Evolutionary conservation across 2,797 vertebrate species (phyloP).

Genomic region (Lithobates pipiens): DNA sequence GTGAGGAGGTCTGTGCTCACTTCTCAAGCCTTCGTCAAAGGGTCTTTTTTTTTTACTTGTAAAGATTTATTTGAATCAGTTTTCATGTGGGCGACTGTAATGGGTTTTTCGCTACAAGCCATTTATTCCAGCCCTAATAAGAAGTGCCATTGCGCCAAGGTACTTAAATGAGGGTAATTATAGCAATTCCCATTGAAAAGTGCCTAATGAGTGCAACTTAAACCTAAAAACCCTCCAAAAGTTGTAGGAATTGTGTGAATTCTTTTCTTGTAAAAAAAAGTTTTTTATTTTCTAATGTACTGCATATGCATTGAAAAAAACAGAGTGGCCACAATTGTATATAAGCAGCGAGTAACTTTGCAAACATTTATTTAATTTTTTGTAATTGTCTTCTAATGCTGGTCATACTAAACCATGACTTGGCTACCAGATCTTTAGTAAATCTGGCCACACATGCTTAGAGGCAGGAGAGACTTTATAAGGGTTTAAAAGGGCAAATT

Average conservation of each 20-base stretch:
- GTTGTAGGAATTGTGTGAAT: neutral
- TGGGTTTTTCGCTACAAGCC: slow-evolving; percentile 54
- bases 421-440: no score
- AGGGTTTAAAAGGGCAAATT: no score
- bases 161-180: slow-evolving; percentile 60
- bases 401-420: no score
- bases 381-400: no score
- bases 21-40: slow-evolving; percentile 58
- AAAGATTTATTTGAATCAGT: slow-evolving; percentile 53
- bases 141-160: slow-evolving; percentile 54
- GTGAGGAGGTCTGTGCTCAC: slow-evolving; percentile 57
- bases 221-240: slow-evolving; percentile 31
- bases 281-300: neutral
- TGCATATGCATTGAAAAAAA: no score
- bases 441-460: no score
- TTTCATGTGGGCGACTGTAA: slow-evolving; percentile 55
- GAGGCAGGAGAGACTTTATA: no score
- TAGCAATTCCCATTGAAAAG: slow-evolving; percentile 50
- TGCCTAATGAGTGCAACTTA: slow-evolving; percentile 41
- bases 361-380: no score
- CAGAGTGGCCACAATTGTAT: no score
- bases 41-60: slow-evolving; percentile 56
- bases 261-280: neutral
- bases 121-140: slow-evolving; percentile 53
- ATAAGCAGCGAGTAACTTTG: no score